phyloP scores from a whole-genome alignment of 37 sponge, comb jelly and placozoan genomes.

The Ephydatia muelleri region DNA sequence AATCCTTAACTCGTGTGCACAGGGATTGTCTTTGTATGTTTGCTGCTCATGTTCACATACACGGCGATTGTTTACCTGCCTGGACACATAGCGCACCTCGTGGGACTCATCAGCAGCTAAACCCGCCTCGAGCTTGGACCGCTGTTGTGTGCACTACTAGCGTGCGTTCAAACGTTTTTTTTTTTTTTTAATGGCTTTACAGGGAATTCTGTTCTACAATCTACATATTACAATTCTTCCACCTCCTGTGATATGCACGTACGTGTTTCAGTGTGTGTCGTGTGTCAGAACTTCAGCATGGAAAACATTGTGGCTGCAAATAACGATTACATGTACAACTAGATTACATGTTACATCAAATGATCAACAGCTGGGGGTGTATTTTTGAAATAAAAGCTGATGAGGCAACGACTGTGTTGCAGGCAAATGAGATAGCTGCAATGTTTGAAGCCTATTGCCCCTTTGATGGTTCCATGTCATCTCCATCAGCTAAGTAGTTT shows the following conservation, averaged over 20 bases:
- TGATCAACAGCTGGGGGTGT: no score
- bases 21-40: slow-evolving; percentile 30
- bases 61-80: slow-evolving; percentile 56
- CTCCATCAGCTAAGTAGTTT: not conserved
- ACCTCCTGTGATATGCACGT: not conserved
- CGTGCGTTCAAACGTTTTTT: not conserved
- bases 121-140: not conserved
- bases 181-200: no score
- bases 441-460: not conserved
- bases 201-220: not conserved
- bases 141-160: no score
- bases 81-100: slow-evolving; percentile 24
- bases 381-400: no score
- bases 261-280: not conserved
- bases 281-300: no score
- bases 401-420: no score
- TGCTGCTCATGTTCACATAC: slow-evolving; percentile 57
- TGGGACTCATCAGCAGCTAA: slow-evolving; percentile 9
- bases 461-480: not conserved
- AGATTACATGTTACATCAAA: no score
- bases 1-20: not conserved
- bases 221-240: no score
- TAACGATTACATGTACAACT: no score
- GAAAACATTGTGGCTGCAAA: no score
- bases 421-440: no score